Conservation (phyloP, 2,113 vertebrate genomes). For the Gymnarchus niloticus region DNA sequence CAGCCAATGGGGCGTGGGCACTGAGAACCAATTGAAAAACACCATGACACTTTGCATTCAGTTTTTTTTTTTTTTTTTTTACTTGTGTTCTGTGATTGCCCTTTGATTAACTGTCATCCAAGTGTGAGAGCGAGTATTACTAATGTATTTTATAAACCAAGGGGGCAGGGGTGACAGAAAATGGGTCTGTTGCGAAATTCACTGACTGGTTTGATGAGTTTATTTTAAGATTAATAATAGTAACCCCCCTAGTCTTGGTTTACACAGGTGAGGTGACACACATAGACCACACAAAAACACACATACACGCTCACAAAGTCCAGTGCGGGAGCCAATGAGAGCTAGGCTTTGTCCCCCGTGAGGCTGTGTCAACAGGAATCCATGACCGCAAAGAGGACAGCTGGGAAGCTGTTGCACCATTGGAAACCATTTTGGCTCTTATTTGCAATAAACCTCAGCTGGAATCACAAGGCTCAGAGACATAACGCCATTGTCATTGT, state of each 20-base stretch:
- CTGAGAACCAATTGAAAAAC: slow-evolving; percentile 9
- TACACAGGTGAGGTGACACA: not conserved
- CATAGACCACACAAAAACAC: not conserved
- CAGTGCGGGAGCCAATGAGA: slow-evolving; percentile 50
- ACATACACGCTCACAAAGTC: slow-evolving; percentile 41
- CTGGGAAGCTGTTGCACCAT: slow-evolving; percentile 58
- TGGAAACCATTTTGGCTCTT: slow-evolving; percentile 37
- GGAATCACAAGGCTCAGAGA: not conserved
- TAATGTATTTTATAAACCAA: not conserved
- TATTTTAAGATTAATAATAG: not conserved
- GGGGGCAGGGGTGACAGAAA: slow-evolving; percentile 15
- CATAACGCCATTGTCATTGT: not conserved
- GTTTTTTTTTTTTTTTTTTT: not conserved
- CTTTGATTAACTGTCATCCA: slow-evolving; percentile 22
- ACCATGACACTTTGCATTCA: slow-evolving; percentile 7
- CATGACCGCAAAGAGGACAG: slow-evolving; percentile 46
- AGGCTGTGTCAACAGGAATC: slow-evolving; percentile 51
- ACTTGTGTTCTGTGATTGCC: not conserved
- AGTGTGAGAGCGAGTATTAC: slow-evolving; percentile 8
- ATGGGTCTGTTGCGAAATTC: not conserved
- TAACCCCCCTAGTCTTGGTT: not conserved
- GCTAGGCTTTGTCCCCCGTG: slow-evolving; percentile 58
- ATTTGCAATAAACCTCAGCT: not conserved
- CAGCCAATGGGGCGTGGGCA: slow-evolving; percentile 14
- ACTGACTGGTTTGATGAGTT: not conserved